Conservation (phyloP, 1,140 invertebrate genomes). For the Cherax quadricarinatus region DNA sequence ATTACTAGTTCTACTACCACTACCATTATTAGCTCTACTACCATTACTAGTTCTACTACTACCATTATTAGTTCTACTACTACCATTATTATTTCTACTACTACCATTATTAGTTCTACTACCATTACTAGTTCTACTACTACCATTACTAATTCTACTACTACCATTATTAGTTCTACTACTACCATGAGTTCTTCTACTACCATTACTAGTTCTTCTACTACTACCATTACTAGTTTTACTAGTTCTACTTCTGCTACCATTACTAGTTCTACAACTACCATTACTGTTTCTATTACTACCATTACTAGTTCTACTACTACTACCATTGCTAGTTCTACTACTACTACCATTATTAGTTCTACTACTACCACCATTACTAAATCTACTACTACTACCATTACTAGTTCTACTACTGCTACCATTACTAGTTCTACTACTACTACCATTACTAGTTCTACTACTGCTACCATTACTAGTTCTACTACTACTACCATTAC, state of each 20-base stretch:
- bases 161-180: slow-evolving; percentile 6
- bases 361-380: neutral
- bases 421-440: slow-evolving; percentile 6
- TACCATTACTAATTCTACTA: slow-evolving; percentile 10
- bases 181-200: neutral
- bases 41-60: too few relatives aligned
- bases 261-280: neutral
- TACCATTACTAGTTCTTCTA: neutral
- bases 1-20: too few relatives aligned
- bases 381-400: slow-evolving; percentile 4
- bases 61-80: neutral
- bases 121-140: slow-evolving; percentile 2
- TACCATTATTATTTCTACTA: neutral
- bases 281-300: neutral
- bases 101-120: too few relatives aligned
- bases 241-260: neutral
- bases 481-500: slow-evolving; percentile 14
- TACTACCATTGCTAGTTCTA: slow-evolving; percentile 2
- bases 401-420: neutral
- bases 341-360: neutral
- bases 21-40: too few relatives aligned
- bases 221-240: neutral
- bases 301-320: neutral
- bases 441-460: slow-evolving; percentile 15
- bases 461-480: neutral